A percentile compares a stretch with the other conserved stretches of the same genome.
phyloP scores from a whole-genome alignment of 2,797 vertebrate genomes.

The Thaleichthys pacificus region DNA sequence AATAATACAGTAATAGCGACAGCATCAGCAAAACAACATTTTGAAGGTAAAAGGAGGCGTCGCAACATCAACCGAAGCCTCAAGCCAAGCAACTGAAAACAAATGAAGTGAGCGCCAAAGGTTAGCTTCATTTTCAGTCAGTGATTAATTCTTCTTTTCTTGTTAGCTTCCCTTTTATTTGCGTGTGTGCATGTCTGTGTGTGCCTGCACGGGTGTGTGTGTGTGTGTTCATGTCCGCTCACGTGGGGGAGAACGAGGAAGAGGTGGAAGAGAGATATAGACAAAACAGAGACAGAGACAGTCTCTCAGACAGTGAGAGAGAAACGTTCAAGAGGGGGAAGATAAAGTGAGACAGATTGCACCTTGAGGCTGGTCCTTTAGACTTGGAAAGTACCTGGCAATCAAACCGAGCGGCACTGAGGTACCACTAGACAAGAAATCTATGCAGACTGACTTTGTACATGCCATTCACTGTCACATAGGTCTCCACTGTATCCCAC shows the following conservation, averaged over 20 bases:
- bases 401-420: background rate
- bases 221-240: background rate
- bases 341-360: background rate
- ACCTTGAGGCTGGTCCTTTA: background rate
- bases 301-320: background rate
- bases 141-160: constrained; percentile 10
- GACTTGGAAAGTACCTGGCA: constrained; percentile 4
- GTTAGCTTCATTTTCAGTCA: background rate
- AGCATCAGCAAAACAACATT: background rate
- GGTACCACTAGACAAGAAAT: background rate
- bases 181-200: background rate
- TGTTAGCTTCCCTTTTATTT: background rate
- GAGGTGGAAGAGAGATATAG: background rate
- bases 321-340: background rate
- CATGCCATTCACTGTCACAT: background rate
- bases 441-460: background rate
- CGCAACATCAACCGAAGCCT: constrained; percentile 15
- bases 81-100: background rate
- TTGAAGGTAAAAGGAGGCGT: background rate
- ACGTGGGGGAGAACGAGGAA: background rate
- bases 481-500: too few species aligned
- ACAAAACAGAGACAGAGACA: background rate
- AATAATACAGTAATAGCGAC: background rate
- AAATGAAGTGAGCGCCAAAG: constrained; percentile 7
- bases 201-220: background rate